Evolutionary conservation across 2,113 vertebrate genomes (phyloP).

Genomic region (Callorhinus ursinus): DNA sequence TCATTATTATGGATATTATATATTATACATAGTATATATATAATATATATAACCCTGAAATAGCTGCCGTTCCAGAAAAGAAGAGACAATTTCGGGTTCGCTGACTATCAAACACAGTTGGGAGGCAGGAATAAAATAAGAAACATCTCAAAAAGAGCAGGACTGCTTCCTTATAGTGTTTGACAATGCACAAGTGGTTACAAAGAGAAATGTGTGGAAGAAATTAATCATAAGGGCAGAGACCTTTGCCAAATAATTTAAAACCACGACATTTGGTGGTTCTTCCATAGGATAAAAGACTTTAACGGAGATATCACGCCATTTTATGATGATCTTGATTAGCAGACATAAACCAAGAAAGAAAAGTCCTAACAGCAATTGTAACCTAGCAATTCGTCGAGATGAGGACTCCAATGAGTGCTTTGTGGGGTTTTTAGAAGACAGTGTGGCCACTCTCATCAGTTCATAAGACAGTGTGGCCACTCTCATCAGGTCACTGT

Average conservation of each 20-base stretch:
- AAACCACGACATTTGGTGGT: background rate
- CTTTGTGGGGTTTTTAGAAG: background rate
- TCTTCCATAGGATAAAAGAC: background rate
- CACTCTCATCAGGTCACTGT: background rate
- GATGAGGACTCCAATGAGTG: background rate
- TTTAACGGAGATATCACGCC: background rate
- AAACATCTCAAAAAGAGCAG: background rate
- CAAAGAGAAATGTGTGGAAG: background rate
- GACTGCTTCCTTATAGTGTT: background rate
- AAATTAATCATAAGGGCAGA: background rate
- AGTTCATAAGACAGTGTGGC: background rate
- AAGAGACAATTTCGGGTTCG: background rate
- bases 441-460: background rate
- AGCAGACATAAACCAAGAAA: background rate
- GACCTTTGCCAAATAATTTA: background rate
- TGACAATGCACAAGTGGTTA: background rate
- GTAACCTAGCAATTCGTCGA: background rate
- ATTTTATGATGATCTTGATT: slow-evolving; percentile 7
- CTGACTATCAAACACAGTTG: background rate
- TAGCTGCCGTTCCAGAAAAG: background rate
- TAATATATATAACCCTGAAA: background rate
- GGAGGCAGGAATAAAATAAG: background rate
- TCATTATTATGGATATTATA: background rate
- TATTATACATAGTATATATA: background rate
- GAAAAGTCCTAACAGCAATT: background rate